Base-by-base conservation (phyloP, 2,797 vertebrate species). In the Pyrrhura leucotis region DNA sequence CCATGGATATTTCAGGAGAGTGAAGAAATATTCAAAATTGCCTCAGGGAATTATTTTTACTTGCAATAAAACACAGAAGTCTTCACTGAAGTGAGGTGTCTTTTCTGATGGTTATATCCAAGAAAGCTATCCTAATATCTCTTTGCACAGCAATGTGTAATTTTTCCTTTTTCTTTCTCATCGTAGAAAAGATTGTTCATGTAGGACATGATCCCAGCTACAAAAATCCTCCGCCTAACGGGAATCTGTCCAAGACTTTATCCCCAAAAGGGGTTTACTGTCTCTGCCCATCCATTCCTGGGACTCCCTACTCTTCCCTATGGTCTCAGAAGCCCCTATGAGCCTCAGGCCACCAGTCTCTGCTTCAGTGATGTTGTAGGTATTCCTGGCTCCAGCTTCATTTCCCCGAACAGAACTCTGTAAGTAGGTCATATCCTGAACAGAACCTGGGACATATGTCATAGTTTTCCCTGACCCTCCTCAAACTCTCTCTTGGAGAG, bases 41-140 rank as follows among this genome's bases (percentile, higher is more conserved):
- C 18, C 28, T 93, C 28, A 37, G 59, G 45, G 63, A 89, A 51
- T 74, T 73, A 54, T n/a, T 5, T 6, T 54, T 79, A 58, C 42
- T 53, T 67, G 4, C 20, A 59, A 16, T 31, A 80, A 62, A 59
- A 37, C 23, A 73, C 2, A 37, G 45, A 87, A 87, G 4, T 8
- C 33, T 74, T 79, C 21, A 63, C 0, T 62, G 59, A 95, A 91
- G 40, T 74, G 44, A 59, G 29, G 21, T 80, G 72, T n/a, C 62
- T 83, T 83, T 91, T 96, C 79, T 77, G 47, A 54, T 13, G 12
- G 25, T 19, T 71, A 91, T 88, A 88, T 67, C 35, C 61, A 66
- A 47, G 31, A 35, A n/a, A 40, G 7, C 7, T 35, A 14, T 62
- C 25, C 14, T 90, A 78, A 62, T 25, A 73, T 10, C 6, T 25